These are phyloP conservation scores for Natrix natrix DNA, from an alignment of 2,797 vertebrate genomes.

Conservation along the genomic window DNA sequence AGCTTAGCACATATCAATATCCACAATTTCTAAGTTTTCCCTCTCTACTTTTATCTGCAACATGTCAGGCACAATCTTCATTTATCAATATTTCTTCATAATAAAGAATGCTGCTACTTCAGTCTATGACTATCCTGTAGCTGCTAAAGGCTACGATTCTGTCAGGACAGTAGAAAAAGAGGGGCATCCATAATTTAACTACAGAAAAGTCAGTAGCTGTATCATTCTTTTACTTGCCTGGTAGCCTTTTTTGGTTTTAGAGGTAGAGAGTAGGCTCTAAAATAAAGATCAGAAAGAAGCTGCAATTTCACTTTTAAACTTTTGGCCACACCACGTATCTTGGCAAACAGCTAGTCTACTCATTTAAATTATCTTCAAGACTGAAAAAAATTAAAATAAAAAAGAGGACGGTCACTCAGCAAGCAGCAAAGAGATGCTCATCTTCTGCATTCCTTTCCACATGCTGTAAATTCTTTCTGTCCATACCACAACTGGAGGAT, in stretches of 20 bases:
- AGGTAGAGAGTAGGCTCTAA: constrained; percentile 71
- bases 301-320: constrained; percentile 64
- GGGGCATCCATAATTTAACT: not conserved
- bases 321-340: constrained; percentile 69
- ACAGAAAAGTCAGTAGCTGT: constrained; percentile 33
- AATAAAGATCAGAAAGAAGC: constrained; percentile 59
- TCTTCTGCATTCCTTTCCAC: constrained; percentile 58
- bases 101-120: not conserved
- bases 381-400: constrained; percentile 38
- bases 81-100: not conserved
- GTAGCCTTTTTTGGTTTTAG: constrained; percentile 63
- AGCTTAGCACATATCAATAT: constrained; percentile 20
- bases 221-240: constrained; percentile 49
- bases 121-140: not conserved
- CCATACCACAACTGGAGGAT: constrained; percentile 60
- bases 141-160: not conserved
- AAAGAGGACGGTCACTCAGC: constrained; percentile 32
- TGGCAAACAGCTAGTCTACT: constrained; percentile 71
- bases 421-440: constrained; percentile 59
- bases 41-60: not conserved
- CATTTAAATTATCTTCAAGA: constrained; percentile 64
- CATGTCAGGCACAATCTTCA: not conserved
- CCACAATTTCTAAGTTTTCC: not conserved
- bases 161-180: not conserved
- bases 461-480: constrained; percentile 50